Conservation (phyloP, 2,888 invertebrate genomes). For the Ommatoiulus sabulosus region DNA sequence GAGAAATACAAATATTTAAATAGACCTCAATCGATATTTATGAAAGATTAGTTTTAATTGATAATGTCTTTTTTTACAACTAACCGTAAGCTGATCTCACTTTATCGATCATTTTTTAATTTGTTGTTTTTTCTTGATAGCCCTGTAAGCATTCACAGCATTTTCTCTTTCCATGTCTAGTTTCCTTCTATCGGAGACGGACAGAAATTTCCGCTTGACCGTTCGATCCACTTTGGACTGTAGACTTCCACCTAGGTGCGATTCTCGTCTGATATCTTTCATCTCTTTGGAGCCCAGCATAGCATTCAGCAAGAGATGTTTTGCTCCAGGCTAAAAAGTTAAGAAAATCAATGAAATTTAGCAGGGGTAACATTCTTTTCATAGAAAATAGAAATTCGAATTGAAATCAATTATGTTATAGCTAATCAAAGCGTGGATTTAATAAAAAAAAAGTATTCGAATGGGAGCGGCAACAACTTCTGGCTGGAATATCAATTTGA, state of each 20-base stretch:
- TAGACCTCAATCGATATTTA: slow-evolving; percentile 2
- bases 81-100: background rate
- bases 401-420: too few relatives aligned
- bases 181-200: background rate
- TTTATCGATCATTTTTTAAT: background rate
- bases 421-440: too few relatives aligned
- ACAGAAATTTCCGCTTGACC: slow-evolving; percentile 45
- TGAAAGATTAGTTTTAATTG: slow-evolving; percentile 27
- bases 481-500: too few relatives aligned
- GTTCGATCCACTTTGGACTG: slow-evolving; percentile 42
- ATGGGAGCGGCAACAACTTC: too few relatives aligned
- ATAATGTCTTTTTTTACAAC: background rate
- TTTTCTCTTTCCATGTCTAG: slow-evolving; percentile 49
- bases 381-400: too few relatives aligned
- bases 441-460: too few relatives aligned
- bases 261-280: slow-evolving; percentile 6
- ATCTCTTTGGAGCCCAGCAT: slow-evolving; percentile 24
- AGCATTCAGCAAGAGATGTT: slow-evolving; percentile 4
- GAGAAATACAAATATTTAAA: background rate
- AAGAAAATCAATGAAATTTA: background rate
- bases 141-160: slow-evolving; percentile 42
- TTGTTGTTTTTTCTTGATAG: background rate
- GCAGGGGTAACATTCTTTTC: background rate
- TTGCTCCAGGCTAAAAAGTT: slow-evolving; percentile 49
- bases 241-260: background rate